Conservation (phyloP, 1,140 invertebrate genomes). For the Kradibia gibbosae region DNA sequence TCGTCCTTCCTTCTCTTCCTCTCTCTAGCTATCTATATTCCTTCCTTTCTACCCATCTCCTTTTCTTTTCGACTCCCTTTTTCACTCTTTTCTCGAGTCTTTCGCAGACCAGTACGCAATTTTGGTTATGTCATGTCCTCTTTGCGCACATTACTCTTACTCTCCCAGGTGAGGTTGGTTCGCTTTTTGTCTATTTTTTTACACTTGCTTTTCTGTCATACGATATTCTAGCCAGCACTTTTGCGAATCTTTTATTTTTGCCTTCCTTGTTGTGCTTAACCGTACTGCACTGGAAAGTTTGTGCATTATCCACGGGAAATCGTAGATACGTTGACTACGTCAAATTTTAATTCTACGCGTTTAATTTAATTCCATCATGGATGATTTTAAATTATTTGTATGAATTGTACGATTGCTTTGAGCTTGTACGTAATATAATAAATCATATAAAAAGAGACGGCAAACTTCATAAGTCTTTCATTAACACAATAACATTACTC, state of each 20-base stretch:
- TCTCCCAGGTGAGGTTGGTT: conserved; percentile 45
- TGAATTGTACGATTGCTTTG: background rate
- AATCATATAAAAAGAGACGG: background rate
- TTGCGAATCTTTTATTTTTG: conserved; percentile 12
- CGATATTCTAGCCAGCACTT: conserved; percentile 6
- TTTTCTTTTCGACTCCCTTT: background rate
- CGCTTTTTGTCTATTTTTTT: conserved; percentile 21
- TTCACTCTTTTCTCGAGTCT: conserved; percentile 15
- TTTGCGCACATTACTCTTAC: conserved; percentile 29
- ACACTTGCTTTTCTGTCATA: conserved; percentile 47
- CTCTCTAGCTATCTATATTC: no score
- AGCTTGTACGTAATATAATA: no score
- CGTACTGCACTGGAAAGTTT: background rate
- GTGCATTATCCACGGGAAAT: background rate
- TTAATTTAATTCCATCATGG: background rate
- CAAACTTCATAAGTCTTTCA: no score
- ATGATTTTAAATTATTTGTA: background rate
- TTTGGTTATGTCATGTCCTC: conserved; percentile 39
- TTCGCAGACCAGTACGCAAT: conserved; percentile 12
- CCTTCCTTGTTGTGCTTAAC: conserved; percentile 11
- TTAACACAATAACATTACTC: no score
- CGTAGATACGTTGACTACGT: background rate
- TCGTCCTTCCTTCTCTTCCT: conserved; percentile 19
- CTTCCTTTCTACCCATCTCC: background rate
- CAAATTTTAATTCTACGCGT: background rate